phyloP scores from a whole-genome alignment of 2,113 vertebrate species.

The Callithrix jacchus region DNA sequence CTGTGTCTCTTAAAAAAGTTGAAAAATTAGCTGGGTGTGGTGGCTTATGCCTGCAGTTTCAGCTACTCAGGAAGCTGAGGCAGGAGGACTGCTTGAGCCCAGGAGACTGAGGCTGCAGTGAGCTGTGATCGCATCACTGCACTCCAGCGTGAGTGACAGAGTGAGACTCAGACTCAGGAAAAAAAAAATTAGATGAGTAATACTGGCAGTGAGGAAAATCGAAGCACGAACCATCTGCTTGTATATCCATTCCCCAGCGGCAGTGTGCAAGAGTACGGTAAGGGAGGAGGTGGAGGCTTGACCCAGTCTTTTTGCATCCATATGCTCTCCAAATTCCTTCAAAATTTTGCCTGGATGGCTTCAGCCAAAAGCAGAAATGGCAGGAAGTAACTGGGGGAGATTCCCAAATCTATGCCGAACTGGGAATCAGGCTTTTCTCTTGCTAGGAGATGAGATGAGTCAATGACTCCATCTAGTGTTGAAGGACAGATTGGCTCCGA shows the following conservation, averaged over 20 bases:
- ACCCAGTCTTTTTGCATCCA: neutral
- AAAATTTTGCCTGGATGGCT: neutral
- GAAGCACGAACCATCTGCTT: neutral
- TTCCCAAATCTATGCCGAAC: neutral
- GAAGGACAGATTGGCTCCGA: neutral
- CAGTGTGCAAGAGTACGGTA: neutral
- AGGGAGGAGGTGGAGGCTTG: neutral
- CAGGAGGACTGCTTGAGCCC: too few species aligned
- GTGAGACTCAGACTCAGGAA: too few species aligned
- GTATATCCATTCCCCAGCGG: neutral
- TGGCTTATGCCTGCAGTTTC: too few species aligned
- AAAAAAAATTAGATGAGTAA: too few species aligned
- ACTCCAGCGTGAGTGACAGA: too few species aligned
- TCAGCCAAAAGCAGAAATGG: neutral
- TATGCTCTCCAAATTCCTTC: neutral
- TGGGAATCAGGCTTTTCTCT: neutral
- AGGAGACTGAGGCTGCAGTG: too few species aligned
- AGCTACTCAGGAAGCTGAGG: too few species aligned
- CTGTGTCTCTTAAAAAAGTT: too few species aligned
- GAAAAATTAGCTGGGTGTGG: too few species aligned
- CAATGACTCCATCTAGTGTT: constrained; percentile 67
- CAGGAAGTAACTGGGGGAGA: neutral
- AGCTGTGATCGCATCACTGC: too few species aligned
- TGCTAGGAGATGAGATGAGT: neutral
- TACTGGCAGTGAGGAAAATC: neutral